A percentile compares a stretch with the other conserved stretches of the same genome.
Evolutionary conservation across 2,113 vertebrate genomes (phyloP).

Genomic region (Heterotilapia buettikoferi): DNA sequence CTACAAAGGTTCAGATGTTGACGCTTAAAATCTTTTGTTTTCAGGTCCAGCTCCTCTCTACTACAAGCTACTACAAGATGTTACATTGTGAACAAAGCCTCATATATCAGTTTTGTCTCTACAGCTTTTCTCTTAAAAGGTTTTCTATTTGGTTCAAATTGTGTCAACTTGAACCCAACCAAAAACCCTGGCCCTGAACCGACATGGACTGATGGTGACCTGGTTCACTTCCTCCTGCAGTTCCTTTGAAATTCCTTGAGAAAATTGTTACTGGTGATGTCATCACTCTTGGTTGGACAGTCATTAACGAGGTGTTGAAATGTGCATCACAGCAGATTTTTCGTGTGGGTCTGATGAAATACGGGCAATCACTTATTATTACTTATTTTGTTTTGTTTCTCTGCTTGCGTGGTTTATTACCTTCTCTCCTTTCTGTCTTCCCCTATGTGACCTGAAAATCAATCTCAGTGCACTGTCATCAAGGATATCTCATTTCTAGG

Average conservation of each 20-base stretch:
- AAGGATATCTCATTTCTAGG: not conserved
- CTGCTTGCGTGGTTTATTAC: not conserved
- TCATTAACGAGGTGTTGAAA: not conserved
- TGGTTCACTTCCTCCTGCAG: not conserved
- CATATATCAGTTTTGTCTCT: fast-evolving
- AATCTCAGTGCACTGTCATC: not conserved
- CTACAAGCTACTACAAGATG: not conserved
- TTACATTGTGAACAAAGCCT: fast-evolving
- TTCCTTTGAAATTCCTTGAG: not conserved
- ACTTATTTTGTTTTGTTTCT: not conserved
- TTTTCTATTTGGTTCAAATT: not conserved
- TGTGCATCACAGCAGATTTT: not conserved
- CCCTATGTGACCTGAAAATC: not conserved
- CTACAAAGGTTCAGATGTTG: not conserved
- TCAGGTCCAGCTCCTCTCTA: not conserved
- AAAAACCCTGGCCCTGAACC: not conserved
- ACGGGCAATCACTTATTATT: not conserved
- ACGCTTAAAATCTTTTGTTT: not conserved
- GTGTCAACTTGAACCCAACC: not conserved
- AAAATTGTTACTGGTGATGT: not conserved
- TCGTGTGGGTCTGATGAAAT: fast-evolving
- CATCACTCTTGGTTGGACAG: fast-evolving
- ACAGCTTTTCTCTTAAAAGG: not conserved
- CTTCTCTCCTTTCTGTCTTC: not conserved
- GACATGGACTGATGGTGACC: not conserved